A percentile compares a stretch with the other conserved stretches of the same genome.
Evolutionary conservation across 2,888 invertebrate genomes (phyloP).

Genomic region (Dynastes hyllus): DNA sequence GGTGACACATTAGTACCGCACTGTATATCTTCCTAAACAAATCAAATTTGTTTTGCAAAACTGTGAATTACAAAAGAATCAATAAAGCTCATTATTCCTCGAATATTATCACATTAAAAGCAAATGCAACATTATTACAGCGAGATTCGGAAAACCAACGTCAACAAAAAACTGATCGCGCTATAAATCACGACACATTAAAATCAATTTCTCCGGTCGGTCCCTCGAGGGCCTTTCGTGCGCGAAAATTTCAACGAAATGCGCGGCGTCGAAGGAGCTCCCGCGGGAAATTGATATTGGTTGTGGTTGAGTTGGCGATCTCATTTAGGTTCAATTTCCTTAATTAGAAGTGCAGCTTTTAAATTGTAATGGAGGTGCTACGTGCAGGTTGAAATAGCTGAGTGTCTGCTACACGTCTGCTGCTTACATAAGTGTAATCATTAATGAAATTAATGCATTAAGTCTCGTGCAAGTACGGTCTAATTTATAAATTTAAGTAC

Average conservation of each 20-base stretch:
- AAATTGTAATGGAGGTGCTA: neutral
- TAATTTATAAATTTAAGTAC: no score
- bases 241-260: conserved; percentile 23
- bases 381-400: neutral
- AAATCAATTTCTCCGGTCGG: conserved; percentile 18
- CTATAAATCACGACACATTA: conserved; percentile 35
- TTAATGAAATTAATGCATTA: no score
- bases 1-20: no score
- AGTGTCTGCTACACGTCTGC: no score
- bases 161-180: neutral
- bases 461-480: no score
- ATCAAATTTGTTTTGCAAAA: no score
- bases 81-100: no score
- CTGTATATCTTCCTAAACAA: no score
- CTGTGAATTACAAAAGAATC: no score
- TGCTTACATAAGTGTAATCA: no score
- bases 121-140: neutral
- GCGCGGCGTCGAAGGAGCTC: neutral
- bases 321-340: conserved; percentile 31
- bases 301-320: conserved; percentile 1
- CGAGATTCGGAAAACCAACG: neutral
- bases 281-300: conserved; percentile 18
- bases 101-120: neutral
- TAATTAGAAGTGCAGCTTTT: conserved; percentile 22
- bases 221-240: neutral